Percentiles rank a stretch among this genome's conserved stretches.
phyloP scores from a whole-genome alignment of 2,888 invertebrate genomes.

The Lochmaea crataegi region DNA sequence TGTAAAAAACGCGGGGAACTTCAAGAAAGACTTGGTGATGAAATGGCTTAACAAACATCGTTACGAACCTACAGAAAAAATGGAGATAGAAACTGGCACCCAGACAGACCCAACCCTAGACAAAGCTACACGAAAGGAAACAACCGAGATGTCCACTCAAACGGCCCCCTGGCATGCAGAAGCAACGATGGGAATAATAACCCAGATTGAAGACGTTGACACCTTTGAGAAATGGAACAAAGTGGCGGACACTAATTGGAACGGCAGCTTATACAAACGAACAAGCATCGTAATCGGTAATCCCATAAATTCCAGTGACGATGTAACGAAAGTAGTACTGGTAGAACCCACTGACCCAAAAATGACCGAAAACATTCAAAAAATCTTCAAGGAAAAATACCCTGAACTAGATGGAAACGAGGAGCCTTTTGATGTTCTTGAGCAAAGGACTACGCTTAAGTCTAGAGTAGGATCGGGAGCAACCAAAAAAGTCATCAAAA shows the following conservation, averaged over 20 bases:
- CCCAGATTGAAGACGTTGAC: not conserved
- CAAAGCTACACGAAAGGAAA: not conserved
- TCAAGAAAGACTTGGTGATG: not conserved
- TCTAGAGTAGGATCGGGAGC: too few relatives aligned
- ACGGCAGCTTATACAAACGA: not conserved
- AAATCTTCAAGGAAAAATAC: too few relatives aligned
- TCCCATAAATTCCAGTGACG: too few relatives aligned
- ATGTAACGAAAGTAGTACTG: too few relatives aligned
- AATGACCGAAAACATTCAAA: too few relatives aligned
- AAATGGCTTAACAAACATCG: not conserved
- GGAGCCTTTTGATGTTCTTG: too few relatives aligned
- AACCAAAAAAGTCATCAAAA: too few relatives aligned
- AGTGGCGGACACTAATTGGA: not conserved
- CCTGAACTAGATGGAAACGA: too few relatives aligned
- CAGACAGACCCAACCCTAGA: not conserved
- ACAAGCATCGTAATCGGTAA: too few relatives aligned
- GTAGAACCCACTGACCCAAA: too few relatives aligned
- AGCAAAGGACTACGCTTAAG: too few relatives aligned
- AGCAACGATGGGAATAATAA: not conserved
- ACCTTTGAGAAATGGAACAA: not conserved
- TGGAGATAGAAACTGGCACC: not conserved
- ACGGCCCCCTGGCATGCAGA: not conserved
- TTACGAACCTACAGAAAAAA: not conserved
- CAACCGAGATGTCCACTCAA: conserved; percentile 10
- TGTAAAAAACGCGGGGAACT: not conserved